Conservation (phyloP, 2,888 invertebrate genomes). For the Leuctra nigra region DNA sequence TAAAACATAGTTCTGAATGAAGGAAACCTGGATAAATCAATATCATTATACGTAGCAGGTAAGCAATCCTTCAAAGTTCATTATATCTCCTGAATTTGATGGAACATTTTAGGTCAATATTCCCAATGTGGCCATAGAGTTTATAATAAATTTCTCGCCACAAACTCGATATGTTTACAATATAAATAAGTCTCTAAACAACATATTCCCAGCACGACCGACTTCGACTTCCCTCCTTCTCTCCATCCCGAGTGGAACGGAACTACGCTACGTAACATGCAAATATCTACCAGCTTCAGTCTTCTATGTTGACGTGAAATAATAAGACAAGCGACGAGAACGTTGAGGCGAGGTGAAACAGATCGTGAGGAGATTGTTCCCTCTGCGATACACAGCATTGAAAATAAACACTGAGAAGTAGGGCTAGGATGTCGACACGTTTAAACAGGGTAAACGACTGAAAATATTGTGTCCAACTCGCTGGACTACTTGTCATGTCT, state of each 20-base stretch:
- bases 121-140: too few relatives aligned
- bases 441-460: too few relatives aligned
- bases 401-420: too few relatives aligned
- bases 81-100: too few relatives aligned
- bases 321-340: background rate
- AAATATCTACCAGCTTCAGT: slow-evolving; percentile 1
- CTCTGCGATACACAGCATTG: too few relatives aligned
- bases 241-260: too few relatives aligned
- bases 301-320: slow-evolving; percentile 10
- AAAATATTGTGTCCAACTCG: background rate
- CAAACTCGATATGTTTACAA: background rate
- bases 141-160: background rate
- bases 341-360: background rate
- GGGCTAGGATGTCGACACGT: too few relatives aligned
- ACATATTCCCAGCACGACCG: too few relatives aligned
- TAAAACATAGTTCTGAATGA: too few relatives aligned
- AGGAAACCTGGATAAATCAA: background rate
- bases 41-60: background rate
- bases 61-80: background rate
- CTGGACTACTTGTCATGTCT: background rate
- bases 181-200: background rate
- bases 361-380: background rate
- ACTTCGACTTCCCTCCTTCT: too few relatives aligned
- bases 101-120: background rate
- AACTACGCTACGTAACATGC: background rate